Evolutionary conservation across 2,113 vertebrate species (phyloP).

Genomic region (Plecotus auritus): DNA sequence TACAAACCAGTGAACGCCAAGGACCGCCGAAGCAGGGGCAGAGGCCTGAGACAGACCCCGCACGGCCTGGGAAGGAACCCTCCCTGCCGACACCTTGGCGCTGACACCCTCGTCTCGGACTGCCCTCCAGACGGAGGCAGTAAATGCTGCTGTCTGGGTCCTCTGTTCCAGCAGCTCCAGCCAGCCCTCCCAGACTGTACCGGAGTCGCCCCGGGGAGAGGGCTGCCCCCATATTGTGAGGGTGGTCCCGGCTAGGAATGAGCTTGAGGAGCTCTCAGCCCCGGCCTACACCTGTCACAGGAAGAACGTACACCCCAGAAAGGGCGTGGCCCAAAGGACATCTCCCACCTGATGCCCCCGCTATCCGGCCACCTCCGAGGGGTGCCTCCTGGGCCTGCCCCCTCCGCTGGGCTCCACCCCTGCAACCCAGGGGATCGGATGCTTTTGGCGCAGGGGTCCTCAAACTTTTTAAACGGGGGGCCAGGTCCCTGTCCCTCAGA

Average conservation of each 20-base stretch:
- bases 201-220: neutral
- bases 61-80: neutral
- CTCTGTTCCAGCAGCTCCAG: fast-evolving
- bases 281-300: neutral
- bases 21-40: neutral
- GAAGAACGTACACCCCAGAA: neutral
- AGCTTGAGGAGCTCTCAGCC: neutral
- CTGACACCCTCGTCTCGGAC: neutral
- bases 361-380: neutral
- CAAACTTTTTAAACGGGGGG: too few relatives aligned
- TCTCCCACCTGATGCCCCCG: neutral
- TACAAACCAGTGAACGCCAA: fast-evolving
- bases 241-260: fast-evolving
- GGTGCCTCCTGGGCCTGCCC: neutral
- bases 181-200: fast-evolving
- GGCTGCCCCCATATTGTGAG: fast-evolving
- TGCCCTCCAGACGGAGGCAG: neutral
- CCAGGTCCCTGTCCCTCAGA: too few relatives aligned
- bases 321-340: fast-evolving
- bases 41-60: neutral
- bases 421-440: neutral
- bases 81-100: neutral
- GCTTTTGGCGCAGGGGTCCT: too few relatives aligned
- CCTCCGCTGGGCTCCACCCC: neutral
- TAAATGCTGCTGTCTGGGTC: fast-evolving